phyloP scores from a whole-genome alignment of 2,113 vertebrate genomes.

The Meles meles region DNA sequence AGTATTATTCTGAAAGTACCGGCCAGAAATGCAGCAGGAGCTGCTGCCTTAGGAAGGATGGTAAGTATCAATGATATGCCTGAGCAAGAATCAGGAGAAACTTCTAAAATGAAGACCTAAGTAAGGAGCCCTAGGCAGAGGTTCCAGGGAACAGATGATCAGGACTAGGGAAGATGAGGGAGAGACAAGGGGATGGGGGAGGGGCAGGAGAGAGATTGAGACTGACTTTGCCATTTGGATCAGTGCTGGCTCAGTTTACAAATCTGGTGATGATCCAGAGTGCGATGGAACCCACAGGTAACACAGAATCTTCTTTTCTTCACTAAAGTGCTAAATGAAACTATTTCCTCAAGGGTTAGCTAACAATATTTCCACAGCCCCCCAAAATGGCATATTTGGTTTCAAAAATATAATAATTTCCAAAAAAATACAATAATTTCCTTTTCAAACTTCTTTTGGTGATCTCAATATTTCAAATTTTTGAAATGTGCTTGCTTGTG shows the following conservation, averaged over 20 bases:
- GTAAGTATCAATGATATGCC: constrained; percentile 66
- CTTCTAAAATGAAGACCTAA: background rate
- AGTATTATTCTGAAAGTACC: constrained; percentile 84
- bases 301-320: background rate
- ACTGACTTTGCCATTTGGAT: background rate
- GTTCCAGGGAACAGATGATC: background rate
- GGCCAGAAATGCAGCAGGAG: constrained; percentile 89
- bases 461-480: background rate
- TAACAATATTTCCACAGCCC: background rate
- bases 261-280: background rate
- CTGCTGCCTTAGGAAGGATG: constrained; percentile 88
- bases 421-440: background rate
- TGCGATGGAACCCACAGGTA: background rate
- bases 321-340: background rate
- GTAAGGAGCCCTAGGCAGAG: background rate
- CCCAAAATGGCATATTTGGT: background rate
- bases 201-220: background rate
- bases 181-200: background rate
- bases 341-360: background rate
- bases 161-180: background rate
- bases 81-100: background rate
- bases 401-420: background rate
- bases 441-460: background rate
- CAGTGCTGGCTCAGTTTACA: background rate
- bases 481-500: background rate